Evolutionary conservation across 2,113 vertebrate genomes (phyloP).

Genomic region (Leptodactylus fuscus): DNA sequence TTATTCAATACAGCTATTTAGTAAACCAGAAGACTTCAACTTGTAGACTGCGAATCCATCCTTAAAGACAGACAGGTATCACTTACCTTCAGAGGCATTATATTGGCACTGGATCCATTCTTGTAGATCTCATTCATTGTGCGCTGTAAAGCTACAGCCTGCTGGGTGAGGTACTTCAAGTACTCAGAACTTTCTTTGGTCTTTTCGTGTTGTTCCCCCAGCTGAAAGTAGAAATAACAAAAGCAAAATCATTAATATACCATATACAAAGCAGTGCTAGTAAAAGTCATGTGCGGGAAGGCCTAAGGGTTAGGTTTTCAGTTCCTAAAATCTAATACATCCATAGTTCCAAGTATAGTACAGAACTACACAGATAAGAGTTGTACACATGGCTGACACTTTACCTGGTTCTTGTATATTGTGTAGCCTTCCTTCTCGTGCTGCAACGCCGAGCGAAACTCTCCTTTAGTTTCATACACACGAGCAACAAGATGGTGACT

Average conservation of each 20-base stretch:
- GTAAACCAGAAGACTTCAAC: no score
- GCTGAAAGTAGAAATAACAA: slow-evolving; percentile 69
- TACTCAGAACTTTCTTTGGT: slow-evolving; percentile 98
- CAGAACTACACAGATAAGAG: no score
- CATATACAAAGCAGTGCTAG: neutral
- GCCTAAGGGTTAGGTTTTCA: no score
- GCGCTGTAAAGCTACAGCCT: slow-evolving; percentile 95
- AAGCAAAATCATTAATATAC: neutral
- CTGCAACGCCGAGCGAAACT: slow-evolving; percentile 96
- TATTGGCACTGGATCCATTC: slow-evolving; percentile 94
- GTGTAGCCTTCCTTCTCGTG: slow-evolving; percentile 98
- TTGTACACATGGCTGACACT: no score
- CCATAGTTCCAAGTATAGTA: no score
- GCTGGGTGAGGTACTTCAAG: slow-evolving; percentile 97
- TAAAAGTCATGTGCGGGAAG: neutral
- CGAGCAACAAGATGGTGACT: slow-evolving; percentile 96
- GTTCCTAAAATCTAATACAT: no score
- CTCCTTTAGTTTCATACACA: slow-evolving; percentile 96
- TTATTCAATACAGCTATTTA: no score
- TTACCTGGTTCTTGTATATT: slow-evolving; percentile 97
- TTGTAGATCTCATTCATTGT: slow-evolving; percentile 99
- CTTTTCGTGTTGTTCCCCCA: slow-evolving; percentile 96
- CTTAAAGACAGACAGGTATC: no score
- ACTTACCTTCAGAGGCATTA: slow-evolving; percentile 91
- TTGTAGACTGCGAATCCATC: no score